Conservation (phyloP, 2,113 vertebrate genomes). For the Chionomys nivalis region DNA sequence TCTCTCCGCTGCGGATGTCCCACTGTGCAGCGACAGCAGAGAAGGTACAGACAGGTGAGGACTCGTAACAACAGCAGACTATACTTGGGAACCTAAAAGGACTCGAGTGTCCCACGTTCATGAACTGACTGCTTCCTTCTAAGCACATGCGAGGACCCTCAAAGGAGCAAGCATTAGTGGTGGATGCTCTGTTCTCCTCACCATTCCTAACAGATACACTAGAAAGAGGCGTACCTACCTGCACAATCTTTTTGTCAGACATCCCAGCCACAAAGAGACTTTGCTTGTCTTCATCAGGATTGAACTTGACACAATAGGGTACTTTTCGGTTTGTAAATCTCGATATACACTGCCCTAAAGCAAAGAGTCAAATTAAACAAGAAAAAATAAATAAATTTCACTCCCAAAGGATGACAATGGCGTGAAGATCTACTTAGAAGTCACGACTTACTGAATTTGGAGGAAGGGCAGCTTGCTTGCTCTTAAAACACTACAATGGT, state of each 20-base stretch:
- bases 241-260: slow-evolving; percentile 99
- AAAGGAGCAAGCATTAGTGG: neutral
- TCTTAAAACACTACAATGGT: neutral
- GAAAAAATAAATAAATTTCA: slow-evolving; percentile 38
- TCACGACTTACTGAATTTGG: neutral
- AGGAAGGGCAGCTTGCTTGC: slow-evolving; percentile 16
- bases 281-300: slow-evolving; percentile 99
- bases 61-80: neutral
- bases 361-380: slow-evolving; percentile 51
- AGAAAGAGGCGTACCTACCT: slow-evolving; percentile 90
- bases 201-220: neutral
- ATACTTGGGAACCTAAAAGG: neutral
- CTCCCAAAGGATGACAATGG: neutral
- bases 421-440: neutral
- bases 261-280: slow-evolving; percentile 98
- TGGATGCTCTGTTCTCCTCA: neutral
- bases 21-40: slow-evolving; percentile 86
- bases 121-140: neutral
- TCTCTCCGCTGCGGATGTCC: slow-evolving; percentile 96
- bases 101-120: neutral
- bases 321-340: slow-evolving; percentile 98
- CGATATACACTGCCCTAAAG: slow-evolving; percentile 95
- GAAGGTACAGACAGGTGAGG: slow-evolving; percentile 26
- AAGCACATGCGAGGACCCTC: neutral
- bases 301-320: slow-evolving; percentile 99